Evolutionary conservation across 2,113 vertebrate species (phyloP).

Genomic region (Rana temporaria): DNA sequence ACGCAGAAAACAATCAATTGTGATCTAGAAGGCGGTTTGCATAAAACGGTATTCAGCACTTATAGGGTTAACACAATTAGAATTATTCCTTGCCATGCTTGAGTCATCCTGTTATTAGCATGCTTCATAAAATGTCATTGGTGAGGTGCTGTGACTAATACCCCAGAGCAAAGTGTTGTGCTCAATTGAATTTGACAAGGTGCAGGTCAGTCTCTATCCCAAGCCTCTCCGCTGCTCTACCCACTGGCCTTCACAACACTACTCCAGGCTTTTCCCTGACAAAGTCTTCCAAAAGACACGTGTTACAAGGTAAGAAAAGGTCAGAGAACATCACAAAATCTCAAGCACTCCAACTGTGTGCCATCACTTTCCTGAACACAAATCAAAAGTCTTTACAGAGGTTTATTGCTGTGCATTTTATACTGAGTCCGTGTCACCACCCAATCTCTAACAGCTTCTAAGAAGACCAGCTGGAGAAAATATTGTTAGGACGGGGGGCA

Average conservation of each 20-base stretch:
- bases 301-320: conserved; percentile 66
- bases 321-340: conserved; percentile 57
- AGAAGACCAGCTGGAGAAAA: no score
- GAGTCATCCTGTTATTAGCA: background rate
- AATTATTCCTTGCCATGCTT: background rate
- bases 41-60: background rate
- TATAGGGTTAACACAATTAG: background rate
- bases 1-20: no score
- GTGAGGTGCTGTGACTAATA: conserved; percentile 62
- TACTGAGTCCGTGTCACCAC: no score
- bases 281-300: conserved; percentile 54
- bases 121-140: conserved; percentile 48
- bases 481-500: no score
- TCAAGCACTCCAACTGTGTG: background rate
- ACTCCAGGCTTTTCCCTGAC: conserved; percentile 60
- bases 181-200: conserved; percentile 64
- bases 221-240: conserved; percentile 10
- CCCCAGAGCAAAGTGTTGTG: conserved; percentile 10
- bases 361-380: background rate
- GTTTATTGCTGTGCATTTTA: background rate
- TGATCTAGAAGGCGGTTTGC: no score
- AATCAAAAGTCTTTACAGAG: no score
- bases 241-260: conserved; percentile 62
- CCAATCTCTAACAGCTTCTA: no score
- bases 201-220: conserved; percentile 57